Conservation (phyloP, 1,140 invertebrate species). For the Oncopodura yosiiana region DNA sequence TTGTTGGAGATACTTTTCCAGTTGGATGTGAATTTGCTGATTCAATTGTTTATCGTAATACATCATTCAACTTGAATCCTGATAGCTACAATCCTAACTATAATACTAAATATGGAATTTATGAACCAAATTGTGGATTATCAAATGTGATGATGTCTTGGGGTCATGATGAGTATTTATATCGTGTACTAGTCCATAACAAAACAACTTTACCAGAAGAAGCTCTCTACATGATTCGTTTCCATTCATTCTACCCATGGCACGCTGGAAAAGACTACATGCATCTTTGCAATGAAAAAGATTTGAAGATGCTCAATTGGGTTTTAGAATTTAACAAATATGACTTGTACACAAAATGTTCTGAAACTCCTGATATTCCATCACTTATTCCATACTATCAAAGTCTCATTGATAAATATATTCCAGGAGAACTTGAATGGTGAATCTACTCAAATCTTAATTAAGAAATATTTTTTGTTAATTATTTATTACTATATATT, state of each 20-base stretch:
- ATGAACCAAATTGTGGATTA: conserved; percentile 76
- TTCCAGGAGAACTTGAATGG: conserved; percentile 60
- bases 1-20: conserved; percentile 91
- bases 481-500: too few relatives aligned
- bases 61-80: conserved; percentile 70
- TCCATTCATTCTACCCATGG: conserved; percentile 94
- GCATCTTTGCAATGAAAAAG: conserved; percentile 62
- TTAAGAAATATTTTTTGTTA: too few relatives aligned
- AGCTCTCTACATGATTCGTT: conserved; percentile 70
- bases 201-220: conserved; percentile 69
- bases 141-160: conserved; percentile 85
- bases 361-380: conserved; percentile 69
- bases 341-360: conserved; percentile 86
- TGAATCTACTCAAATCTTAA: too few relatives aligned
- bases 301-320: conserved; percentile 68
- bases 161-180: conserved; percentile 95
- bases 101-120: conserved; percentile 83
- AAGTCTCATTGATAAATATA: conserved; percentile 79
- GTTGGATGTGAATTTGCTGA: conserved; percentile 79
- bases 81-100: conserved; percentile 58
- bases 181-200: conserved; percentile 70
- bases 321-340: conserved; percentile 85
- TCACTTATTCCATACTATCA: conserved; percentile 84
- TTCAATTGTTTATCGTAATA: conserved; percentile 80
- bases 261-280: conserved; percentile 73